These are phyloP conservation scores for Cataglyphis cursor DNA, from an alignment of 2,888 invertebrate species.

Conservation along the genomic window DNA sequence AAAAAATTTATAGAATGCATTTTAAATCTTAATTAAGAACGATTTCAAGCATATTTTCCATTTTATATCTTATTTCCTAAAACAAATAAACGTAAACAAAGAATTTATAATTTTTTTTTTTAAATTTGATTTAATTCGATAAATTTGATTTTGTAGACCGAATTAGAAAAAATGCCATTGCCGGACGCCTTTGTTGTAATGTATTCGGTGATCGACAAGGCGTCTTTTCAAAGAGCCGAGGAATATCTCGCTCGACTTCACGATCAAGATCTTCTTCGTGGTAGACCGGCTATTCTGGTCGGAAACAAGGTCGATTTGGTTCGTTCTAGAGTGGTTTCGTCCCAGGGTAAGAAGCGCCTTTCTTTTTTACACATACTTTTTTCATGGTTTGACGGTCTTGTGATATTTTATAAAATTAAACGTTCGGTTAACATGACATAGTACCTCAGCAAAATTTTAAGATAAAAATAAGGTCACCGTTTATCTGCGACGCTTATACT, in stretches of 20 bases:
- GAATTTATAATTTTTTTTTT: neutral
- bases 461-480: conserved; percentile 7
- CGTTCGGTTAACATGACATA: conserved; percentile 15
- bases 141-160: conserved; percentile 88
- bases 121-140: conserved; percentile 1
- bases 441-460: neutral
- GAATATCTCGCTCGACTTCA: conserved; percentile 92
- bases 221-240: conserved; percentile 94
- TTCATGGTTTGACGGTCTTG: conserved; percentile 18
- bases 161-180: conserved; percentile 91
- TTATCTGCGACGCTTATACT: neutral
- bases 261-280: conserved; percentile 92
- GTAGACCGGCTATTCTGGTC: conserved; percentile 94
- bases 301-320: conserved; percentile 98
- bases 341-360: conserved; percentile 91
- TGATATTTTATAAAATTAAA: conserved; percentile 25
- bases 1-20: neutral
- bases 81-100: neutral
- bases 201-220: conserved; percentile 96
- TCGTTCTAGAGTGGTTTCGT: conserved; percentile 94
- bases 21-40: neutral
- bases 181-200: conserved; percentile 96
- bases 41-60: neutral
- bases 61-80: neutral
- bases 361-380: conserved; percentile 26